These are phyloP conservation scores for Hoplodrina blanda DNA, from an alignment of 2,888 invertebrate species.

Conservation along the genomic window DNA sequence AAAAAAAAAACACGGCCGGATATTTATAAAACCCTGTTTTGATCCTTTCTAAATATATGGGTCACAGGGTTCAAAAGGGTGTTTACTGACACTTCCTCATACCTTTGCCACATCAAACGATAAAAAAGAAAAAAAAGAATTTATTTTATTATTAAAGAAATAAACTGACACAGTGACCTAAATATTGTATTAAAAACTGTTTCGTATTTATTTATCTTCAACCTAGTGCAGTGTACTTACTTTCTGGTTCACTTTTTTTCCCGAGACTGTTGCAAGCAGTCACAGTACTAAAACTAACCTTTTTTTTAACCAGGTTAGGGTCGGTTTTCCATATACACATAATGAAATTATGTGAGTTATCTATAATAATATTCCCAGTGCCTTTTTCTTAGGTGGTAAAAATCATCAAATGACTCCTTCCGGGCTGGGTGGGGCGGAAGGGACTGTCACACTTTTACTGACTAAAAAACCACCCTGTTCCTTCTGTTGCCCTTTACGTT, in stretches of 20 bases:
- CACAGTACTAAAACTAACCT: not conserved
- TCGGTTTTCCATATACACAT: constrained; percentile 8
- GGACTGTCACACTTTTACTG: too few species aligned
- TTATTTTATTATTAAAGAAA: constrained; percentile 13
- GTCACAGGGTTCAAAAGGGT: constrained; percentile 51
- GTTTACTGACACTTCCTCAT: constrained; percentile 54
- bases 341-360: constrained; percentile 11
- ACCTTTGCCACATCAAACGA: constrained; percentile 51
- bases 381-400: too few species aligned
- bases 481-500: too few species aligned
- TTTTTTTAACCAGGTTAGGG: constrained; percentile 2
- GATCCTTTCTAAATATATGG: constrained; percentile 52
- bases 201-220: not conserved
- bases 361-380: not conserved
- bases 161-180: constrained; percentile 21
- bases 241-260: not conserved
- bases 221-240: not conserved
- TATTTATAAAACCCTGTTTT: constrained; percentile 41
- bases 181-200: not conserved
- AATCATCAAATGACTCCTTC: too few species aligned
- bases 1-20: constrained; percentile 15
- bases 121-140: constrained; percentile 38
- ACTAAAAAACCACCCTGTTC: too few species aligned
- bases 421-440: too few species aligned
- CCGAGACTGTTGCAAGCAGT: not conserved